Conservation (phyloP, 2,113 vertebrate genomes). For the Sinocyclocheilus maitianheensis region DNA sequence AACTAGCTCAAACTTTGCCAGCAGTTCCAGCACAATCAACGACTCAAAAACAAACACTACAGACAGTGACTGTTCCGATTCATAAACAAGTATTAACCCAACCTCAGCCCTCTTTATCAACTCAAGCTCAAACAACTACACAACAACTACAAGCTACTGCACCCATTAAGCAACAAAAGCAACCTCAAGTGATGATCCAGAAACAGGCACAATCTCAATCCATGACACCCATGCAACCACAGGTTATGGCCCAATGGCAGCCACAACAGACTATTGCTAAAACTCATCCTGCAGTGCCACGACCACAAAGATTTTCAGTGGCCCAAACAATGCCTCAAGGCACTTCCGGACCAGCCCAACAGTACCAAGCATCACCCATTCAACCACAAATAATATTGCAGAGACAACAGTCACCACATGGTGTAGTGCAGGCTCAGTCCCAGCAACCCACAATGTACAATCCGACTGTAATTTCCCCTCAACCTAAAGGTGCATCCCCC, state of each 20-base stretch:
- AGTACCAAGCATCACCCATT: not conserved
- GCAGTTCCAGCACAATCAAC: constrained; percentile 29
- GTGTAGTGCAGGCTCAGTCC: not conserved
- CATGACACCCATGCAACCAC: constrained; percentile 38
- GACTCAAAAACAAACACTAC: constrained; percentile 26
- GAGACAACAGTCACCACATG: constrained; percentile 24
- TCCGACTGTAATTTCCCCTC: not conserved
- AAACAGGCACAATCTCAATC: constrained; percentile 31
- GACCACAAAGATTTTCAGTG: constrained; percentile 43
- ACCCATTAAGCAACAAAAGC: constrained; percentile 46
- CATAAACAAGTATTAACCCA: constrained; percentile 40
- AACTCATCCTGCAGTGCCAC: constrained; percentile 23
- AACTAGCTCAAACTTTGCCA: constrained; percentile 25
- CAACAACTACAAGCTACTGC: not conserved
- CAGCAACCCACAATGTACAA: not conserved
- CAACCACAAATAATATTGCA: constrained; percentile 33
- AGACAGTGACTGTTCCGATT: constrained; percentile 22
- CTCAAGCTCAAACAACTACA: constrained; percentile 11
- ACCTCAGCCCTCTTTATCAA: constrained; percentile 15
- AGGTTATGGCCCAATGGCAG: constrained; percentile 55
- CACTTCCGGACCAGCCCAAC: not conserved
- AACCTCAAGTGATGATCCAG: constrained; percentile 44
- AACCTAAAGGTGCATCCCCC: constrained; percentile 38
- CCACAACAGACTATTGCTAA: constrained; percentile 48
- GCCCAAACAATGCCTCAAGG: constrained; percentile 40